Evolutionary conservation across 1,140 invertebrate species (phyloP).

Genomic region (Copidosoma floridanum): DNA sequence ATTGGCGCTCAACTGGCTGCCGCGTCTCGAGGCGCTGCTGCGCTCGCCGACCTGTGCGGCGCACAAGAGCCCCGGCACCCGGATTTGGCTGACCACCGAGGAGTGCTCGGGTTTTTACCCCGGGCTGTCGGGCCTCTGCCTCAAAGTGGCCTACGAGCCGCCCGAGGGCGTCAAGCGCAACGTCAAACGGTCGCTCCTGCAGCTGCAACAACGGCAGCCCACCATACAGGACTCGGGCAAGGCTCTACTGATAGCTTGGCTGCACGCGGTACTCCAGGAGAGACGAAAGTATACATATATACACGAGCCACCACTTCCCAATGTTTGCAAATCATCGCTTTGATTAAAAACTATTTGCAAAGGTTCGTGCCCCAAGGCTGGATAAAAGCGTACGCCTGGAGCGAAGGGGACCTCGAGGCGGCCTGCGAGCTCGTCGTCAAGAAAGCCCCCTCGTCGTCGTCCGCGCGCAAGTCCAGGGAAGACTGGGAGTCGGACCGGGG

Average conservation of each 20-base stretch:
- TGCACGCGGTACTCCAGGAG: constrained; percentile 87
- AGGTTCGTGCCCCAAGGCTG: constrained; percentile 55
- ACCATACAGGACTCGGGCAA: constrained; percentile 51
- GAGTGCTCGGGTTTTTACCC: constrained; percentile 70
- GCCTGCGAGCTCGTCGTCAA: constrained; percentile 70
- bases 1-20: constrained; percentile 76
- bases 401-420: constrained; percentile 77
- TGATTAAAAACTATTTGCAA: not conserved
- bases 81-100: constrained; percentile 74
- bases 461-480: not conserved
- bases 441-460: constrained; percentile 29
- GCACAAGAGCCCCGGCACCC: constrained; percentile 61
- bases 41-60: constrained; percentile 63
- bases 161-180: constrained; percentile 65
- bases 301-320: too few relatives aligned
- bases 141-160: constrained; percentile 87
- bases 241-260: constrained; percentile 73
- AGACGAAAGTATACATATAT: constrained; percentile 65
- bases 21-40: constrained; percentile 66
- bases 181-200: constrained; percentile 53
- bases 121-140: constrained; percentile 65
- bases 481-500: constrained; percentile 81
- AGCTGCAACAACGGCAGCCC: constrained; percentile 44
- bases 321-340: too few relatives aligned
- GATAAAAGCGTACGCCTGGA: constrained; percentile 77